Base-by-base conservation (phyloP, 2,888 invertebrate species). In the Scrobipalpa atriplicella region DNA sequence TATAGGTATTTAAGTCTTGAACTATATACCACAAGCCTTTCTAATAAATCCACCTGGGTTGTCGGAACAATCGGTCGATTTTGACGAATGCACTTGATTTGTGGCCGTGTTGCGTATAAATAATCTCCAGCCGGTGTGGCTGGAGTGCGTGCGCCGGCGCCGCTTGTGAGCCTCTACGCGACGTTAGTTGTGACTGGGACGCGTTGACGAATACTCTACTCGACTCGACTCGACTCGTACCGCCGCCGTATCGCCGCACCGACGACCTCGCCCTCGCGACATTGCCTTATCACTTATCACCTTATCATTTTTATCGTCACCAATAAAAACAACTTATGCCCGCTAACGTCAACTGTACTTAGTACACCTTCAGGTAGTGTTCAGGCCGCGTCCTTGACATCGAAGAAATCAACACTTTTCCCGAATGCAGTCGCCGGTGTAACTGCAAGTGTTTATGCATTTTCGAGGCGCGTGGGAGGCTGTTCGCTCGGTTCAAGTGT, bases 161-260 rank as follows among this genome's bases (percentile, higher is more conserved):
- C 84, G 85, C n/a, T 47, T 71, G 73, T 72, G 74, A 74, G 73
- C 74, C 69, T 72, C 78, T 71, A 76, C 78, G 75, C 78, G 77
- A 78, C 84, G 82, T 89, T 85, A 92, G 92, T 92, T 85, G 90
- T 84, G 82, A 85, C 82, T 86, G 84, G 84, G 88, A 87, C 90
- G 90, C 87, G 86, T 84, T 81, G 84, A 86, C 90, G 91, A 87
- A 82, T 87, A 80, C 89, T 89, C 89, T 85, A 76, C 86, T 84
- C 87, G 58, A 58, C 51, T 51, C 87, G 58, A 58, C 51, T 51
- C 38, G 56, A 29, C 16, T n/a, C 36, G 58, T 58, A 38, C 11
- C 73, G 73, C 38, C 16, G 38, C 36, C 73, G 29, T 29, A 29
- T 5, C 29, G 82, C 78, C 74, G 74, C 75, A 70, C 71, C 71